Evolutionary conservation across 2,888 invertebrate species (phyloP).

Genomic region (Drosophila lutescens): DNA sequence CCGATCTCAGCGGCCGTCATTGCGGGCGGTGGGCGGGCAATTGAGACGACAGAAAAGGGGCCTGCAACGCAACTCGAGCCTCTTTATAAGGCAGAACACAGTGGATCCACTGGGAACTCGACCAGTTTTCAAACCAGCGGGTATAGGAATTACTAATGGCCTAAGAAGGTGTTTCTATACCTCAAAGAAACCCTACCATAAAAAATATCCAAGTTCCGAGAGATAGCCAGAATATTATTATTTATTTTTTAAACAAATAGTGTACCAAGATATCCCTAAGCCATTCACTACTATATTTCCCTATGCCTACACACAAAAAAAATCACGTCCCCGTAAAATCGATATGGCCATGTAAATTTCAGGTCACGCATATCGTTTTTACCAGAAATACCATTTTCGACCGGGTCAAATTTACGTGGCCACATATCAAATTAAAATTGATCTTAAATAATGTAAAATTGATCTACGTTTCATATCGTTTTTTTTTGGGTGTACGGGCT

Average conservation of each 20-base stretch:
- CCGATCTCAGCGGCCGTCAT: conserved; percentile 34
- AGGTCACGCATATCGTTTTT: no score
- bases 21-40: conserved; percentile 37
- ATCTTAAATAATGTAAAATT: no score
- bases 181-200: neutral
- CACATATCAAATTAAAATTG: no score
- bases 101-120: neutral
- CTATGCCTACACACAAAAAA: neutral
- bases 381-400: no score
- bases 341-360: no score
- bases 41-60: conserved; percentile 11
- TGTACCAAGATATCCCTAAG: neutral
- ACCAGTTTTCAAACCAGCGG: neutral
- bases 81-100: neutral
- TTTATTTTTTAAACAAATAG: neutral
- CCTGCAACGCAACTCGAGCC: conserved; percentile 6
- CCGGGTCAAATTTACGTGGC: no score
- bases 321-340: no score
- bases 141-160: neutral
- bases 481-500: no score
- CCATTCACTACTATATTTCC: neutral
- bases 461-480: no score
- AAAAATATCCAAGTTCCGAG: neutral
- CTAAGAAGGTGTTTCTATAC: neutral
- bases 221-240: no score